A percentile compares a stretch with the other conserved stretches of the same genome.
phyloP scores from a whole-genome alignment of 1,140 invertebrate species.

The Centruroides sculpturatus region DNA sequence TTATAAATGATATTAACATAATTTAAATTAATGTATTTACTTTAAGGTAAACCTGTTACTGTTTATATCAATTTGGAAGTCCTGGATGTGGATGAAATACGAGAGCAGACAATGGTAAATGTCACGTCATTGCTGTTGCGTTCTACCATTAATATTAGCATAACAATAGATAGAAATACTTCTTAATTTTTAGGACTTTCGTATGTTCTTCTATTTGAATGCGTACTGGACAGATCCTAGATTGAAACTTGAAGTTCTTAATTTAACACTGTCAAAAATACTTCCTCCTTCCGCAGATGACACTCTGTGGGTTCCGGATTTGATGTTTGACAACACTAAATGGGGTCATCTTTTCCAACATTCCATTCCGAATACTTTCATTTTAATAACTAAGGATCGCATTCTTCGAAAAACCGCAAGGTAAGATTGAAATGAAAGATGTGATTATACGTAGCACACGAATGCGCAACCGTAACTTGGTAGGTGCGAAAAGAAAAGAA shows the following conservation, averaged over 20 bases:
- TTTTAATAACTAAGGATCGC: too few species aligned
- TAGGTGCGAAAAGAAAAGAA: too few species aligned
- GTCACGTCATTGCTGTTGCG: too few species aligned
- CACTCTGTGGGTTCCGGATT: slow-evolving; percentile 8
- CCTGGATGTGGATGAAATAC: slow-evolving; percentile 12
- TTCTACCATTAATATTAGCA: too few species aligned
- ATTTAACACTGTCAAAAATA: background rate
- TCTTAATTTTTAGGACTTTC: slow-evolving; percentile 6
- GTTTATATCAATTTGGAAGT: slow-evolving; percentile 8
- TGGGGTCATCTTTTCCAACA: slow-evolving; percentile 1
- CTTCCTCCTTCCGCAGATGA: background rate
- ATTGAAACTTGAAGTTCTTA: background rate
- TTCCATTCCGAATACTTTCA: slow-evolving; percentile 5
- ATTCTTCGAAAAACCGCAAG: too few species aligned
- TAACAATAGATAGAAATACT: background rate
- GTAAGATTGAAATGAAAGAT: too few species aligned
- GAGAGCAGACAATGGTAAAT: slow-evolving; percentile 11
- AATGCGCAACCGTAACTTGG: too few species aligned
- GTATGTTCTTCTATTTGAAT: slow-evolving; percentile 5
- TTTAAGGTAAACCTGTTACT: background rate
- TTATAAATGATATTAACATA: too few species aligned
- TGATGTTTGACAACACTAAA: slow-evolving; percentile 11
- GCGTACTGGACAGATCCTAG: slow-evolving; percentile 8
- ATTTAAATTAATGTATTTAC: background rate
- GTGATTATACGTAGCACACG: too few species aligned